Evolutionary conservation across 2,888 invertebrate genomes (phyloP).

Genomic region (Apoda limacodes): DNA sequence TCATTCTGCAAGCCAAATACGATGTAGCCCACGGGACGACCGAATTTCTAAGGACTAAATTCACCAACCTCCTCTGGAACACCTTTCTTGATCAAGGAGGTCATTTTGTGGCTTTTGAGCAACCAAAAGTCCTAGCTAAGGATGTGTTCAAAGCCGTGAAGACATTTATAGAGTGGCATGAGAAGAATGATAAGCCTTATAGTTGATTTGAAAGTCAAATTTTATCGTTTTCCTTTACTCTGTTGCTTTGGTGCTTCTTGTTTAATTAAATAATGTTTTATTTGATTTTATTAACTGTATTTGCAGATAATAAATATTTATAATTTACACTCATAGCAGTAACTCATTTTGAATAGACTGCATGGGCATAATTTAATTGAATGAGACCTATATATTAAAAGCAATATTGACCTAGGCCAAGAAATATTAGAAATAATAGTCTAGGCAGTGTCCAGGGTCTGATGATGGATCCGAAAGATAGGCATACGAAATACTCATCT

Average conservation of each 20-base stretch:
- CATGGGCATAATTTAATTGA: too few relatives aligned
- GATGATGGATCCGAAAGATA: too few relatives aligned
- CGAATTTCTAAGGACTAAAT: conserved; percentile 64
- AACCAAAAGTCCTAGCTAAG: conserved; percentile 73
- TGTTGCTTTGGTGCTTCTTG: background rate
- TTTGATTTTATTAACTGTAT: too few relatives aligned
- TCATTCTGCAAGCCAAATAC: conserved; percentile 74
- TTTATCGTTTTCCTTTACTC: background rate
- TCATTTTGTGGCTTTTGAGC: conserved; percentile 84
- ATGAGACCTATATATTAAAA: too few relatives aligned
- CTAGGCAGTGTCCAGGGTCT: too few relatives aligned
- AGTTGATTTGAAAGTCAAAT: background rate
- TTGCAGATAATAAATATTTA: too few relatives aligned
- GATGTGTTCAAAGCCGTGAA: conserved; percentile 60
- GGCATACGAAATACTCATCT: too few relatives aligned
- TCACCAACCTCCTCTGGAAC: conserved; percentile 72
- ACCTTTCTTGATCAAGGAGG: conserved; percentile 75
- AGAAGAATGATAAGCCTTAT: conserved; percentile 7
- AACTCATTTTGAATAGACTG: too few relatives aligned
- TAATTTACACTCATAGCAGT: too few relatives aligned
- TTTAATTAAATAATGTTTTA: too few relatives aligned
- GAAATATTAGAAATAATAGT: too few relatives aligned
- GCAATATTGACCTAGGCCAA: too few relatives aligned
- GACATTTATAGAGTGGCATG: conserved; percentile 19
- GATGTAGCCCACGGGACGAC: conserved; percentile 73